These are phyloP conservation scores for Kryphioiulus occultus DNA, from an alignment of 2,888 invertebrate genomes.

Conservation along the genomic window DNA sequence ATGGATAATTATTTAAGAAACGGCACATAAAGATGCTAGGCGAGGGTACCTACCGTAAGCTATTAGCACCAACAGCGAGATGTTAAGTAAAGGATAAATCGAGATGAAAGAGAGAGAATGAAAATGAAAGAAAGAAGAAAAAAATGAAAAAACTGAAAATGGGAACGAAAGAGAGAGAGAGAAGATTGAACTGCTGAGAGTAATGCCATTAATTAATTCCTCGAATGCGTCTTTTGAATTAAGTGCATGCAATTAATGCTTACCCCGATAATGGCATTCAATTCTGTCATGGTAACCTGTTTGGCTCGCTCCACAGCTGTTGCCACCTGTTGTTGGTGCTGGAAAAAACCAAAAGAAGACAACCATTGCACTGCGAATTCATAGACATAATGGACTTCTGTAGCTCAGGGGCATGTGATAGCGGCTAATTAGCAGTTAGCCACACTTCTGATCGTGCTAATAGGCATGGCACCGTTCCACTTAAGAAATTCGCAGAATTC, in stretches of 20 bases:
- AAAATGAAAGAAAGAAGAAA: neutral
- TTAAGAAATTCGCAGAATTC: neutral
- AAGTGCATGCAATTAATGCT: conserved; percentile 35
- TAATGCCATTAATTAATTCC: conserved; percentile 39
- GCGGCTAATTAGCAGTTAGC: neutral
- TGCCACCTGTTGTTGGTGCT: conserved; percentile 96
- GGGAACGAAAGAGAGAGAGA: conserved; percentile 40
- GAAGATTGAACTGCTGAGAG: conserved; percentile 34
- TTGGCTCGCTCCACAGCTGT: conserved; percentile 96
- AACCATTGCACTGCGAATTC: conserved; percentile 32
- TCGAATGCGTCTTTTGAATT: conserved; percentile 41
- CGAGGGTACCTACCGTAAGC: neutral
- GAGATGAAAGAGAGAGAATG: neutral
- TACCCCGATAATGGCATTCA: conserved; percentile 96
- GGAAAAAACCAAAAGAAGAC: conserved; percentile 53
- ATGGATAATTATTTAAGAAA: conserved; percentile 26
- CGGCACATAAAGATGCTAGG: neutral
- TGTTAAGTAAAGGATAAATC: neutral
- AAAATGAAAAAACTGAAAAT: neutral
- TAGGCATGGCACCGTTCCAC: neutral
- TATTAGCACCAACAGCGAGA: conserved; percentile 30
- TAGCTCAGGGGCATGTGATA: neutral
- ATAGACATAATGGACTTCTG: neutral
- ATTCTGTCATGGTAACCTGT: conserved; percentile 96
- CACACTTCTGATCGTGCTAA: conserved; percentile 8